Evolutionary conservation across 1,140 invertebrate species (phyloP).

Genomic region (Cylas formicarius): DNA sequence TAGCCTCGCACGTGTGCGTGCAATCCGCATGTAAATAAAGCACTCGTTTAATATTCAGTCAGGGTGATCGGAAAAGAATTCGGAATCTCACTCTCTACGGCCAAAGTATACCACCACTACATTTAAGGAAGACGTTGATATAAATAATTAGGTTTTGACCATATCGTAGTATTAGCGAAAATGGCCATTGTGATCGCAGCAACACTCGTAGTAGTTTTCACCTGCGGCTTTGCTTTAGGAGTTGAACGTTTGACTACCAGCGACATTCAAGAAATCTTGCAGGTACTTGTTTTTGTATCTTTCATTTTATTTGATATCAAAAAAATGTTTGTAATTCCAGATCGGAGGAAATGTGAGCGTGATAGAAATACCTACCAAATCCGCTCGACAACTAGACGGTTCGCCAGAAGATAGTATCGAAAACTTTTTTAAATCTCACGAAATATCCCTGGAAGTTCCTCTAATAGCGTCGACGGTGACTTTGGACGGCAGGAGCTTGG

Average conservation of each 20-base stretch:
- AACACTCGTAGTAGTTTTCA: background rate
- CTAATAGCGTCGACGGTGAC: conserved; percentile 62
- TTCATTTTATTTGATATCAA: conserved; percentile 1
- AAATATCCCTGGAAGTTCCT: conserved; percentile 67
- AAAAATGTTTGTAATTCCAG: conserved; percentile 12
- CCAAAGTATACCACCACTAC: conserved; percentile 20
- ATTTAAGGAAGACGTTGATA: conserved; percentile 14
- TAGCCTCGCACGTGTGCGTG: too few relatives aligned
- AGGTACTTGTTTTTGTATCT: conserved; percentile 10
- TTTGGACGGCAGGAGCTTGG: conserved; percentile 65
- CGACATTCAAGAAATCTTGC: conserved; percentile 16
- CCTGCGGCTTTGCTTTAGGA: background rate
- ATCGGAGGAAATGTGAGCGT: conserved; percentile 11
- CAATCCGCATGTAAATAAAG: too few relatives aligned
- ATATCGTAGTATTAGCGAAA: conserved; percentile 6
- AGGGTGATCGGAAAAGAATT: conserved; percentile 12
- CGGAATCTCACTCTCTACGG: conserved; percentile 13
- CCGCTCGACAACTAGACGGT: conserved; percentile 48
- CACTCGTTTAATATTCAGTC: conserved; percentile 14
- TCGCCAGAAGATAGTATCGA: conserved; percentile 61
- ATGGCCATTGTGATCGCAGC: too few relatives aligned
- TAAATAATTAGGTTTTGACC: conserved; percentile 21
- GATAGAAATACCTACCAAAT: conserved; percentile 41
- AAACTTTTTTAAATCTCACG: conserved; percentile 64
- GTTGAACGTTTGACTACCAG: background rate